These are phyloP conservation scores for Phocides pigmalion DNA, from an alignment of 1,140 invertebrate genomes.

Conservation along the genomic window DNA sequence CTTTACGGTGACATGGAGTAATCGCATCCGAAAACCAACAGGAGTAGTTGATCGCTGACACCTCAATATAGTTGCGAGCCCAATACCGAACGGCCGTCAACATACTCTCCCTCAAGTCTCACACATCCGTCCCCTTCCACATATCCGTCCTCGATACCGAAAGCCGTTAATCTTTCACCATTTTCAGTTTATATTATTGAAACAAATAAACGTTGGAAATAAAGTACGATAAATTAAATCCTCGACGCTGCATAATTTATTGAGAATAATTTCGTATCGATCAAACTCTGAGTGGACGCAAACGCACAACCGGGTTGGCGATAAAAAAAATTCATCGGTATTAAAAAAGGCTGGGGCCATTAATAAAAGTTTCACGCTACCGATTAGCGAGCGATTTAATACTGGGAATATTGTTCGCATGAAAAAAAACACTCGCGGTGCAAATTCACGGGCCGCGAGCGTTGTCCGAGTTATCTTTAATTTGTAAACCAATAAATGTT, in stretches of 20 bases:
- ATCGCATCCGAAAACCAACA: neutral
- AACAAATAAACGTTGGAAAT: conserved; percentile 56
- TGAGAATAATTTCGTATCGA: conserved; percentile 61
- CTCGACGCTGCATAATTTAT: conserved; percentile 64
- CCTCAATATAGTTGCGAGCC: conserved; percentile 13
- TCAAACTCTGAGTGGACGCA: conserved; percentile 46
- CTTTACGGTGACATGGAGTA: neutral
- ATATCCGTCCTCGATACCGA: conserved; percentile 29
- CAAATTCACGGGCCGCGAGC: conserved; percentile 46
- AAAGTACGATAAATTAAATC: conserved; percentile 62
- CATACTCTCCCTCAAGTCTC: conserved; percentile 27
- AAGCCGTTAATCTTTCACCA: conserved; percentile 46
- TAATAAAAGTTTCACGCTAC: conserved; percentile 67
- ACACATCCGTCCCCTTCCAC: conserved; percentile 11
- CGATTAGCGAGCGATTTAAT: conserved; percentile 70
- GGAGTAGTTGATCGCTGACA: conserved; percentile 15
- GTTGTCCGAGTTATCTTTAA: conserved; percentile 70
- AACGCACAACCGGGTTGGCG: conserved; percentile 38
- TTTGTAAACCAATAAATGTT: conserved; percentile 80
- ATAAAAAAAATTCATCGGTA: conserved; percentile 36
- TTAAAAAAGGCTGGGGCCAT: conserved; percentile 54
- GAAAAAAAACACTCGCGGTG: conserved; percentile 52
- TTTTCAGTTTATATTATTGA: conserved; percentile 54
- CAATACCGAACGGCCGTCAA: conserved; percentile 10
- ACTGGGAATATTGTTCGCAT: conserved; percentile 60